phyloP scores from a whole-genome alignment of 2,113 vertebrate species.

The Myrmecobius fasciatus region DNA sequence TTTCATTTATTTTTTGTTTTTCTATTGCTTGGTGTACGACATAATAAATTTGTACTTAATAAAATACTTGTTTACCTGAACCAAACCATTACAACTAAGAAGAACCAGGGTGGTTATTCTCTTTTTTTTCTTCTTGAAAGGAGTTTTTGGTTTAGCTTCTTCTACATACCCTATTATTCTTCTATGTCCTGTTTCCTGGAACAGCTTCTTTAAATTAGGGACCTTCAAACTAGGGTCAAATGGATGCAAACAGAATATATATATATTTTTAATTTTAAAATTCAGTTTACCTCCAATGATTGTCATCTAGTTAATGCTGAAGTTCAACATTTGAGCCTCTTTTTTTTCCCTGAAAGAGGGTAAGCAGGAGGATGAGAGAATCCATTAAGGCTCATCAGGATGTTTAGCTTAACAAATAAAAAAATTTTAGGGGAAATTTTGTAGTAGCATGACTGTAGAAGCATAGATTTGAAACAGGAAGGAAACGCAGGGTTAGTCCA shows the following conservation, averaged over 20 bases:
- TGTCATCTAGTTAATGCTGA: not conserved
- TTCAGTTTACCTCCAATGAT: not conserved
- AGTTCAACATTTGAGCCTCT: not conserved
- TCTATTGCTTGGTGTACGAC: not conserved
- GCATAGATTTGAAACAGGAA: not conserved
- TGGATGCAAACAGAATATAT: not conserved
- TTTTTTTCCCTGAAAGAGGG: not conserved
- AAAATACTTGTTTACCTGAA: not conserved
- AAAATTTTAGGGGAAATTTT: not conserved
- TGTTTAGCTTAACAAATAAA: not conserved
- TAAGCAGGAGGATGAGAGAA: not conserved
- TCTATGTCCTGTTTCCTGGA: not conserved
- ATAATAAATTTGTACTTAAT: not conserved
- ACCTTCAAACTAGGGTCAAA: not conserved
- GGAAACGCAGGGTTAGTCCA: not conserved
- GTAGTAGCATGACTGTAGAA: not conserved
- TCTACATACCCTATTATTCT: not conserved
- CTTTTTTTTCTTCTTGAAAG: not conserved
- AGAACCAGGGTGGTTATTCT: not conserved
- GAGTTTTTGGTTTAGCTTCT: not conserved
- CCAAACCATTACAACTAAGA: not conserved
- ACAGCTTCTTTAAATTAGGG: not conserved
- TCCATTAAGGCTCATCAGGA: not conserved
- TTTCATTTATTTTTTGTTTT: not conserved
- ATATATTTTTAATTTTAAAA: not conserved